These are phyloP conservation scores for Hybognathus amarus DNA, from an alignment of 2,797 vertebrate genomes.

Conservation along the genomic window DNA sequence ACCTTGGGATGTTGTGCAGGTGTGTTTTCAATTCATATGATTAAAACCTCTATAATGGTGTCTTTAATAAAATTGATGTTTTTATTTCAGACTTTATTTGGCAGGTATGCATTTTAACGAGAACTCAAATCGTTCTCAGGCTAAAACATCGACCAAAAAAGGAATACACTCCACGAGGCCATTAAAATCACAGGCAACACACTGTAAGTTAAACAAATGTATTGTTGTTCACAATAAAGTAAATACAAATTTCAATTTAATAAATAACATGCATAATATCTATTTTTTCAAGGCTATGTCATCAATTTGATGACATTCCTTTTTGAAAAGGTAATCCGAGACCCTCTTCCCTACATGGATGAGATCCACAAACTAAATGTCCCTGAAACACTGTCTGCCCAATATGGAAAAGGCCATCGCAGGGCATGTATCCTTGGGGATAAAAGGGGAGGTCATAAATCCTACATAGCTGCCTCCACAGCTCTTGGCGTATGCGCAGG, in stretches of 20 bases:
- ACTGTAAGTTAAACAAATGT: not conserved
- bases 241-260: not conserved
- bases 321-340: not conserved
- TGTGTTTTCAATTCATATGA: not conserved
- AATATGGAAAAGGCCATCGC: not conserved
- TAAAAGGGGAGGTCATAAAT: not conserved
- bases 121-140: not conserved
- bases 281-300: not conserved
- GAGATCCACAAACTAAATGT: not conserved
- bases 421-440: not conserved
- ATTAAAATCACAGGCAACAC: not conserved
- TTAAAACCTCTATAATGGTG: not conserved
- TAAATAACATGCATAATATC: no score
- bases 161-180: not conserved
- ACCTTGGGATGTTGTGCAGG: not conserved
- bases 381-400: not conserved
- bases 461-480: not conserved
- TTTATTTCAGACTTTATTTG: slow-evolving; percentile 4
- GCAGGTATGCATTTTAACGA: not conserved
- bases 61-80: not conserved
- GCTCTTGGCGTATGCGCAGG: no score
- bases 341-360: not conserved
- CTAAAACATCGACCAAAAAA: not conserved
- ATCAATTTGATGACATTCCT: not conserved
- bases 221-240: not conserved